phyloP scores from a whole-genome alignment of 2,888 invertebrate species.

The Notodonta ziczac region DNA sequence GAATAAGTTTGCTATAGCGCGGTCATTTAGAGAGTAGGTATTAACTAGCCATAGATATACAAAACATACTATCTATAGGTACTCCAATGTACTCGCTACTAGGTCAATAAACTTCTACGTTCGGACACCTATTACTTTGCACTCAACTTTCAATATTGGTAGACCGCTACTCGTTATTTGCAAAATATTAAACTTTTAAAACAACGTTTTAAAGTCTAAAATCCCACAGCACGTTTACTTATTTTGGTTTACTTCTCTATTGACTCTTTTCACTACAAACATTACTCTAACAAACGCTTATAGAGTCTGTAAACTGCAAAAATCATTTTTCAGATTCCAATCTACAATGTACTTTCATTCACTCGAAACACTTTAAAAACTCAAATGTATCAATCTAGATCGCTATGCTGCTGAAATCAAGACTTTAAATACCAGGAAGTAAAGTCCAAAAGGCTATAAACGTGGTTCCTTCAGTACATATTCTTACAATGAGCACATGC shows the following conservation, averaged over 20 bases:
- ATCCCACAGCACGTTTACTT: not conserved
- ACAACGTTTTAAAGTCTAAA: not conserved
- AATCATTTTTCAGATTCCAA: not conserved
- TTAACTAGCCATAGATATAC: no score
- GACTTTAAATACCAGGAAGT: not conserved
- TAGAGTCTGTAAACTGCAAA: not conserved
- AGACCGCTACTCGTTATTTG: not conserved
- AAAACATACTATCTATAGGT: no score
- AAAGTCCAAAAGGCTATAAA: not conserved
- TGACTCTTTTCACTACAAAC: not conserved
- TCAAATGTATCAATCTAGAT: not conserved
- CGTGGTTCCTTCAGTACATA: not conserved
- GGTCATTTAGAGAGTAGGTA: no score
- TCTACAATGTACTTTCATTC: conserved; percentile 6
- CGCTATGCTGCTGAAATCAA: not conserved
- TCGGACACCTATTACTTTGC: conserved; percentile 8
- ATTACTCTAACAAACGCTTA: conserved; percentile 3
- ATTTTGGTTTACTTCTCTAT: not conserved
- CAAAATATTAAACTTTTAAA: not conserved
- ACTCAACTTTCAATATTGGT: conserved; percentile 13
- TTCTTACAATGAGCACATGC: not conserved
- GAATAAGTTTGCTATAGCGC: no score
- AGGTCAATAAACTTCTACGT: conserved; percentile 5
- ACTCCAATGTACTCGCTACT: not conserved
- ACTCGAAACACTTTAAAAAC: not conserved